A percentile compares a stretch with the other conserved stretches of the same genome.
Evolutionary conservation across 1,140 invertebrate species (phyloP).

Genomic region (Lordiphosa collinella): DNA sequence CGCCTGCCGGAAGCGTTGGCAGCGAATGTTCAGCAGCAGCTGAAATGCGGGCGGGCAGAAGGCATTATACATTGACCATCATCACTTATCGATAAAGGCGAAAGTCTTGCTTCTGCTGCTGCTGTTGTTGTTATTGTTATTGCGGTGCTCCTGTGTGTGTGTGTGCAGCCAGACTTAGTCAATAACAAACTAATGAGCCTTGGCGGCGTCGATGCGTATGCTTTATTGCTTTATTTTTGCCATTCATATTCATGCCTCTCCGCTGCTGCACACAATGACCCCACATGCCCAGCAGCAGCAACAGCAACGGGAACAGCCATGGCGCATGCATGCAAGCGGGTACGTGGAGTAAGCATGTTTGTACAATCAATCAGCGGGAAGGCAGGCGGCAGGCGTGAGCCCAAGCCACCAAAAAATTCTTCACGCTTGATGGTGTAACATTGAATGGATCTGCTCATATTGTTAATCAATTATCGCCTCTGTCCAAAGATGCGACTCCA

Average conservation of each 20-base stretch:
- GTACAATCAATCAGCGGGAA: background rate
- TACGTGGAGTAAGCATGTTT: constrained; percentile 3
- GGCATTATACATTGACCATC: constrained; percentile 50
- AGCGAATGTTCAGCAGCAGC: constrained; percentile 35
- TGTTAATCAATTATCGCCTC: constrained; percentile 50
- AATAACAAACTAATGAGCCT: constrained; percentile 76
- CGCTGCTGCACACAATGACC: constrained; percentile 55
- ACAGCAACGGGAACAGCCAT: constrained; percentile 10
- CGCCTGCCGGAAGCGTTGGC: constrained; percentile 29
- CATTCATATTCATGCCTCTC: constrained; percentile 39
- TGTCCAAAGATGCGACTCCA: no score
- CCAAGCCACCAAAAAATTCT: background rate
- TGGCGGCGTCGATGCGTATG: constrained; percentile 56
- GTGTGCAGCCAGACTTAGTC: constrained; percentile 51
- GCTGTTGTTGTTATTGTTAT: constrained; percentile 14
- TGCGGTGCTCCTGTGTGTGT: constrained; percentile 16
- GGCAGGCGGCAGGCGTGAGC: constrained; percentile 21
- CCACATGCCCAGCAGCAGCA: constrained; percentile 49
- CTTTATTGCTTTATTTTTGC: constrained; percentile 71
- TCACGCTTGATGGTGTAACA: constrained; percentile 28
- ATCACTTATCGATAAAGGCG: constrained; percentile 66
- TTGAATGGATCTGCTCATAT: constrained; percentile 36
- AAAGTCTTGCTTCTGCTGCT: constrained; percentile 37
- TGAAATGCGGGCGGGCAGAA: constrained; percentile 62
- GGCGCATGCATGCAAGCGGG: constrained; percentile 1